phyloP scores from a whole-genome alignment of 2,113 vertebrate species.

The Calonectris borealis region DNA sequence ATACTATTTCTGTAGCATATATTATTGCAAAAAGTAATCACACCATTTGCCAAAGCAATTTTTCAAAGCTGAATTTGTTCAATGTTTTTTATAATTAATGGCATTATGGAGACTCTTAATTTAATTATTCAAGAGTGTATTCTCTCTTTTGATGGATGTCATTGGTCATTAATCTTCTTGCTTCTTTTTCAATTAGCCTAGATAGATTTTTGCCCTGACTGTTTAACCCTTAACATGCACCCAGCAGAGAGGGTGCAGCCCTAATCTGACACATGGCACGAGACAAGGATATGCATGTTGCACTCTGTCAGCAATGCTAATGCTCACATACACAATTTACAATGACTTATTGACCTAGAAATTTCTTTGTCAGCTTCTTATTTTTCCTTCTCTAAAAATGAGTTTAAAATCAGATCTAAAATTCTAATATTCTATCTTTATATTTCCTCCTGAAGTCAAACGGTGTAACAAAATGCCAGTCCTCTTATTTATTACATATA shows the following conservation, averaged over 20 bases:
- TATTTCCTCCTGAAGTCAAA: not conserved
- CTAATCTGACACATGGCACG: not conserved
- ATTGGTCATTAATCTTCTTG: conserved; percentile 4
- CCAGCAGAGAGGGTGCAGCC: not conserved
- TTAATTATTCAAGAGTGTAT: conserved; percentile 32
- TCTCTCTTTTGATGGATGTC: conserved; percentile 33
- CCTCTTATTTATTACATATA: not conserved
- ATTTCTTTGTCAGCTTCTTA: not conserved
- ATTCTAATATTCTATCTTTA: not conserved
- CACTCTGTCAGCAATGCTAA: not conserved
- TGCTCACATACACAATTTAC: not conserved
- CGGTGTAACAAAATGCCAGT: not conserved
- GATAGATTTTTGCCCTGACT: not conserved
- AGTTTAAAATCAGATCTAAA: not conserved
- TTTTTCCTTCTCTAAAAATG: not conserved
- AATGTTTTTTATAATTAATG: conserved; percentile 21
- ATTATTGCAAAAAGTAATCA: not conserved
- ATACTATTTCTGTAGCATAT: not conserved
- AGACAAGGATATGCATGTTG: not conserved
- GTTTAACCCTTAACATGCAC: not conserved
- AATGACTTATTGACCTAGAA: not conserved
- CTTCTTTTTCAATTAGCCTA: not conserved
- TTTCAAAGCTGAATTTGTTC: conserved; percentile 1
- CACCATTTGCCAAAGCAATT: not conserved
- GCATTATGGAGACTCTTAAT: not conserved